These are phyloP conservation scores for Megaustenia siamemsis DNA, from an alignment of 2,888 invertebrate genomes.

Conservation along the genomic window DNA sequence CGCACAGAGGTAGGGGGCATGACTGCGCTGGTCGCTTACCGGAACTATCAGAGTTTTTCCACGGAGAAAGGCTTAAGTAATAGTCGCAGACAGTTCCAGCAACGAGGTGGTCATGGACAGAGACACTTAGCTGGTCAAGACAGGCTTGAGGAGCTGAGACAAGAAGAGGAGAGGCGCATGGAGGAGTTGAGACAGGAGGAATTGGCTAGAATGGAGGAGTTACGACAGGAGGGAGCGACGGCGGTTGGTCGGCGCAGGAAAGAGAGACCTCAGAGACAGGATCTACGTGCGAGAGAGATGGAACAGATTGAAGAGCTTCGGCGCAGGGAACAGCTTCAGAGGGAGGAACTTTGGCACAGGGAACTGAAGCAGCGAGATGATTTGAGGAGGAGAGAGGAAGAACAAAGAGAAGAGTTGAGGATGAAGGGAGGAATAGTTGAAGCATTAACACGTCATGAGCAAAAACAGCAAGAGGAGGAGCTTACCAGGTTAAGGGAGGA, in stretches of 20 bases:
- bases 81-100: too few relatives aligned
- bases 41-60: not conserved
- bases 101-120: too few relatives aligned
- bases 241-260: not conserved
- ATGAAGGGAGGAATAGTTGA: not conserved
- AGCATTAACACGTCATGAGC: not conserved
- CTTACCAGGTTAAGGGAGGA: not conserved
- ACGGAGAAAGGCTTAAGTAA: not conserved
- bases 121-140: not conserved
- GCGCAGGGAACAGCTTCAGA: constrained; percentile 21
- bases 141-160: constrained; percentile 19
- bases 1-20: too few relatives aligned
- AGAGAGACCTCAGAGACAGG: not conserved
- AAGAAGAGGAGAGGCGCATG: not conserved
- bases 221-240: not conserved
- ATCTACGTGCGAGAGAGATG: not conserved
- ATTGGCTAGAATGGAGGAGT: constrained; percentile 18
- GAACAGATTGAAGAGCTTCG: constrained; percentile 29
- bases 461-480: not conserved
- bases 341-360: constrained; percentile 25
- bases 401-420: constrained; percentile 23
- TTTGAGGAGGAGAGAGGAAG: not conserved
- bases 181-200: constrained; percentile 28
- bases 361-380: constrained; percentile 26
- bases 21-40: too few relatives aligned